These are phyloP conservation scores for Buphagus erythrorhynchus DNA, from an alignment of 2,797 vertebrate species.

Conservation along the genomic window DNA sequence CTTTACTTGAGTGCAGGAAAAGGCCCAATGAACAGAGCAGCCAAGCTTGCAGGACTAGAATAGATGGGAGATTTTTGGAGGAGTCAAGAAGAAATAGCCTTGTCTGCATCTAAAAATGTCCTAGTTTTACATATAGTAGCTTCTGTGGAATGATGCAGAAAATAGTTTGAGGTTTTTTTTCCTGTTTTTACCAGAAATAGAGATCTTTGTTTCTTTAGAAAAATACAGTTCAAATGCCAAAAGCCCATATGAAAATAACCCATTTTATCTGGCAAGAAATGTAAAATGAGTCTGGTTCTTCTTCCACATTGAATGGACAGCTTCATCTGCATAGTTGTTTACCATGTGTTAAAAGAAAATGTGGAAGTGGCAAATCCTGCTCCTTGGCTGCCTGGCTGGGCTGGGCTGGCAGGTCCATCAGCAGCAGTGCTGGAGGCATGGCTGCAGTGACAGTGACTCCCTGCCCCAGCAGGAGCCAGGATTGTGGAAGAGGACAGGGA, in stretches of 20 bases:
- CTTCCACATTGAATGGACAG: fast-evolving
- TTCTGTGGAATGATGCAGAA: neutral
- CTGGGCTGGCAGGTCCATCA: neutral
- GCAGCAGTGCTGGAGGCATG: neutral
- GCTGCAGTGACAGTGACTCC: neutral
- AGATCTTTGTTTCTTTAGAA: constrained; percentile 17
- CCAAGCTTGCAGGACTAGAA: constrained; percentile 80
- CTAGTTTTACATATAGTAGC: constrained; percentile 62
- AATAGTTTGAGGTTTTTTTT: neutral
- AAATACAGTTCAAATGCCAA: neutral
- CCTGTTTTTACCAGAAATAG: neutral
- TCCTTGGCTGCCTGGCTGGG: neutral
- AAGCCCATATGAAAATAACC: neutral
- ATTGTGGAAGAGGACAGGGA: neutral
- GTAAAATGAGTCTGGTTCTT: neutral
- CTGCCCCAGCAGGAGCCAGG: neutral
- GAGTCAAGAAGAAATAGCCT: constrained; percentile 67
- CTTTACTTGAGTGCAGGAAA: constrained; percentile 84
- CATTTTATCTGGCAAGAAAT: neutral
- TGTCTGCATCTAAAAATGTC: constrained; percentile 61
- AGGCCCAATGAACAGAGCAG: constrained; percentile 81
- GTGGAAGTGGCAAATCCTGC: neutral
- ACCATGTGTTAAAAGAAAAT: neutral
- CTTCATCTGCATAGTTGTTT: neutral
- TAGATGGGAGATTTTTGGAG: constrained; percentile 80